Percentiles rank a stretch among this genome's conserved stretches.
Conservation (phyloP, 2,797 vertebrate species). For the Helostoma temminkii region DNA sequence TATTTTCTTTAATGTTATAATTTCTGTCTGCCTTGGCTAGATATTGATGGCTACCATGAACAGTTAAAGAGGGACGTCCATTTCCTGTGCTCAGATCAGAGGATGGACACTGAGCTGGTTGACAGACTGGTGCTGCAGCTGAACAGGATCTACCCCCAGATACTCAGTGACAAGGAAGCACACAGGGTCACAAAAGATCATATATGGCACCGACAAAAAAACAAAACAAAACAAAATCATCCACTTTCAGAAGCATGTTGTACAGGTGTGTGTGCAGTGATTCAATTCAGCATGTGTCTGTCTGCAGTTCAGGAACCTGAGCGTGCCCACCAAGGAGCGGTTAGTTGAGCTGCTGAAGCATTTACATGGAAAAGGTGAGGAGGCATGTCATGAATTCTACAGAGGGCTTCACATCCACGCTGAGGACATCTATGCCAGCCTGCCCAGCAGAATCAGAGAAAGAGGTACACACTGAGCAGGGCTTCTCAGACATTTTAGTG, state of each 20-base stretch:
- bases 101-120: slow-evolving; percentile 87
- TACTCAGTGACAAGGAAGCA: slow-evolving; percentile 90
- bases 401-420: slow-evolving; percentile 90
- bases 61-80: slow-evolving; percentile 86
- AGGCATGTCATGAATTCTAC: slow-evolving; percentile 92
- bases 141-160: slow-evolving; percentile 92
- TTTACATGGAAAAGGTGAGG: slow-evolving; percentile 86
- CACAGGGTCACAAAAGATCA: slow-evolving; percentile 84
- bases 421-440: slow-evolving; percentile 84
- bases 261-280: slow-evolving; percentile 3
- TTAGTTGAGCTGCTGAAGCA: slow-evolving; percentile 86
- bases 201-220: background rate
- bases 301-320: slow-evolving; percentile 90
- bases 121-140: slow-evolving; percentile 93
- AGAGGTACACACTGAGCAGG: slow-evolving; percentile 72
- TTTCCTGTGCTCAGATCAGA: slow-evolving; percentile 85
- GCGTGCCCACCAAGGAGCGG: slow-evolving; percentile 80
- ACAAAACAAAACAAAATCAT: background rate
- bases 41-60: slow-evolving; percentile 76
- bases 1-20: background rate
- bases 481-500: background rate
- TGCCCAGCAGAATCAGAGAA: slow-evolving; percentile 85
- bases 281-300: slow-evolving; percentile 34
- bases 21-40: slow-evolving; percentile 32
- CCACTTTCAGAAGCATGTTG: background rate